phyloP scores from a whole-genome alignment of 2,113 vertebrate genomes.

The Recurvirostra avosetta region DNA sequence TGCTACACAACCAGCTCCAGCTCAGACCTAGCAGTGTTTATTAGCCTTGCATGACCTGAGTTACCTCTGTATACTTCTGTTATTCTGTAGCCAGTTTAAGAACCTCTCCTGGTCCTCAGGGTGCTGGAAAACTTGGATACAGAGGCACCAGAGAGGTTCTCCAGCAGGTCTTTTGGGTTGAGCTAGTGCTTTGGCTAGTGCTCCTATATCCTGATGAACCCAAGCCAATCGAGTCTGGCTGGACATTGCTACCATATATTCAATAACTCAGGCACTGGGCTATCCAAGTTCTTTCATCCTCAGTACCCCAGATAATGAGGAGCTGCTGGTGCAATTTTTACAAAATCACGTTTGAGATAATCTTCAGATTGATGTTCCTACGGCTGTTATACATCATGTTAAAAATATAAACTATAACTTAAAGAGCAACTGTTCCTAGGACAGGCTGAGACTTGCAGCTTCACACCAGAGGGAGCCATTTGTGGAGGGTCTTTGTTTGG shows the following conservation, averaged over 20 bases:
- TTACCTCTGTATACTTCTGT: not conserved
- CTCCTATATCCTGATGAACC: not conserved
- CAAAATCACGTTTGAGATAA: not conserved
- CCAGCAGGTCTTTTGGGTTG: not conserved
- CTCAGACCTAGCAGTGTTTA: not conserved
- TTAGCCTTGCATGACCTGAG: not conserved
- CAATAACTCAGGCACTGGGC: not conserved
- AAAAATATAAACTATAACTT: not conserved
- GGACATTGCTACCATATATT: not conserved
- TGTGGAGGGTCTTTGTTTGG: not conserved
- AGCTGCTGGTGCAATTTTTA: not conserved
- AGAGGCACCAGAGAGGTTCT: not conserved
- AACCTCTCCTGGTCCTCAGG: not conserved
- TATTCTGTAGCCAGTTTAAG: not conserved
- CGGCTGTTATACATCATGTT: not conserved
- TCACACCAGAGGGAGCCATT: not conserved
- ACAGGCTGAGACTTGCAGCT: not conserved
- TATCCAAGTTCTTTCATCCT: not conserved
- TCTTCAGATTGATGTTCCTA: not conserved
- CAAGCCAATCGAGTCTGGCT: not conserved
- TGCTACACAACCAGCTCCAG: not conserved
- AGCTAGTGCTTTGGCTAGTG: not conserved
- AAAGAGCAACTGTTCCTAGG: not conserved
- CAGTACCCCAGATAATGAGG: not conserved
- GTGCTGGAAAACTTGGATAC: not conserved